A percentile compares a stretch with the other conserved stretches of the same genome.
Evolutionary conservation across 2,888 invertebrate species (phyloP).

Genomic region (Sminthurides aquaticus): DNA sequence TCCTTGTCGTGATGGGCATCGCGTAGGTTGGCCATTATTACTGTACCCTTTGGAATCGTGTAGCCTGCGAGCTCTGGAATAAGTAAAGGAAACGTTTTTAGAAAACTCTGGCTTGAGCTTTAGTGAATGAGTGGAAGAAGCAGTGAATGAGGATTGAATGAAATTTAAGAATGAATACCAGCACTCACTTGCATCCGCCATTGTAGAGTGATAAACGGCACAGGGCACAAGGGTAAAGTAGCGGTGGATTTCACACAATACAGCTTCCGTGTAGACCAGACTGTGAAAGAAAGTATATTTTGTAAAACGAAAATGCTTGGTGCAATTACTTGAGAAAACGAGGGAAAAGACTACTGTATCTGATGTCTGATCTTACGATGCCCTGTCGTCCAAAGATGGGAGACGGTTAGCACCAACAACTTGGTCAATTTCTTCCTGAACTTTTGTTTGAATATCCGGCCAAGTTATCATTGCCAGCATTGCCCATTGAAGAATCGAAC

Average conservation of each 20-base stretch:
- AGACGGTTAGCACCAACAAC: constrained; percentile 37
- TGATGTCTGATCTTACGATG: constrained; percentile 25
- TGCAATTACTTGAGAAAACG: no score
- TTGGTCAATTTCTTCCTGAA: constrained; percentile 39
- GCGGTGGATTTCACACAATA: constrained; percentile 44
- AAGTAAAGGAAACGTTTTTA: neutral
- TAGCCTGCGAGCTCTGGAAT: constrained; percentile 37
- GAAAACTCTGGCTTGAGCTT: neutral
- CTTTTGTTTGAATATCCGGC: constrained; percentile 42
- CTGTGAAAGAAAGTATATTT: no score
- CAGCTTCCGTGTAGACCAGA: constrained; percentile 44
- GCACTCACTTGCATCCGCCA: constrained; percentile 34
- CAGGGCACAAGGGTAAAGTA: constrained; percentile 42
- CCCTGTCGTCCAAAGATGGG: constrained; percentile 43
- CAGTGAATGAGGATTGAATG: neutral
- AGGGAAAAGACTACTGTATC: no score
- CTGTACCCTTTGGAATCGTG: constrained; percentile 38
- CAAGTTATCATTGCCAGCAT: constrained; percentile 43
- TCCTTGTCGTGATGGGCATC: constrained; percentile 38
- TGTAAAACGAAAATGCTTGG: no score
- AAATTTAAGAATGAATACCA: constrained; percentile 6
- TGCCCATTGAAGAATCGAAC: constrained; percentile 37
- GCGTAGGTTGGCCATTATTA: constrained; percentile 34
- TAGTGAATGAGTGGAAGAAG: neutral
- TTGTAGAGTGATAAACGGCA: constrained; percentile 40